These are phyloP conservation scores for Calephelis perditalis DNA, from an alignment of 2,888 invertebrate genomes.

Conservation along the genomic window DNA sequence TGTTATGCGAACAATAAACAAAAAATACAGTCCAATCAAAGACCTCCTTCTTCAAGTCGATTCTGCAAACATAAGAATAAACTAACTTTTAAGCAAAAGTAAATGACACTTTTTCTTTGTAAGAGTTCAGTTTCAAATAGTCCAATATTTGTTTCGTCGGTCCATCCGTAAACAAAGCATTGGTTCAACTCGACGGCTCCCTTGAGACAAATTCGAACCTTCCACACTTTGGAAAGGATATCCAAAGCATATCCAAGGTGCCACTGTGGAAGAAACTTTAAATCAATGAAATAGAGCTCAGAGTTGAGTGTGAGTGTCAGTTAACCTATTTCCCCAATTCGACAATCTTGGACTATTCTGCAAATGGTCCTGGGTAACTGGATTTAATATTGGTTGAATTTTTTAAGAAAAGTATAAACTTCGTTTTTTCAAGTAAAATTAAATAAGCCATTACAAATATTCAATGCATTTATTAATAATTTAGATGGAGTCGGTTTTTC, in stretches of 20 bases:
- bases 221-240: slow-evolving; percentile 5
- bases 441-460: too few relatives aligned
- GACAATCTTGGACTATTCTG: neutral
- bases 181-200: slow-evolving; percentile 1
- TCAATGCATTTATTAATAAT: too few relatives aligned
- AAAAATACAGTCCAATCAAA: neutral
- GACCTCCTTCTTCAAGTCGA: too few relatives aligned
- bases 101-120: neutral
- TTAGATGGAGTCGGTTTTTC: too few relatives aligned
- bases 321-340: neutral
- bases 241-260: neutral
- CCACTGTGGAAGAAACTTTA: neutral
- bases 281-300: neutral
- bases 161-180: slow-evolving; percentile 7
- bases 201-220: neutral
- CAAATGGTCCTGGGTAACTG: slow-evolving; percentile 3
- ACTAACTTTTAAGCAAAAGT: neutral
- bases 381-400: slow-evolving; percentile 2
- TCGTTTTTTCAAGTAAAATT: too few relatives aligned
- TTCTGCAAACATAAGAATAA: neutral
- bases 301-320: neutral
- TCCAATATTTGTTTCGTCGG: neutral
- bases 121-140: neutral
- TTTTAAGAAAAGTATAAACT: neutral
- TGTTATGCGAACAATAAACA: neutral